Conservation (phyloP, 2,888 invertebrate species). For the Diogma glabrata region DNA sequence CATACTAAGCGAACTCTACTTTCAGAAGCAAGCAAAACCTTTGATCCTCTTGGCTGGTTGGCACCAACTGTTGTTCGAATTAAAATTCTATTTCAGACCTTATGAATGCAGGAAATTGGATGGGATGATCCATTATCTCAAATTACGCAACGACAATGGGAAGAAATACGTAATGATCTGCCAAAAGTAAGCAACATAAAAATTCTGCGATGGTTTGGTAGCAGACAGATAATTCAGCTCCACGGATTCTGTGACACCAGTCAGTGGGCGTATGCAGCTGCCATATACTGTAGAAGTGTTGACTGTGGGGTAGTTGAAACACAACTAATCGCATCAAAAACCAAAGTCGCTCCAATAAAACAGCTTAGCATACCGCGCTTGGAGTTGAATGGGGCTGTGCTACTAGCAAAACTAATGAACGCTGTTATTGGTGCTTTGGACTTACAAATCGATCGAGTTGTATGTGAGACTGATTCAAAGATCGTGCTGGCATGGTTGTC, state of each 20-base stretch:
- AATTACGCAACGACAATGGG: too few relatives aligned
- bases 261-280: background rate
- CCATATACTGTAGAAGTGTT: background rate
- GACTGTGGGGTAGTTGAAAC: background rate
- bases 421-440: too few relatives aligned
- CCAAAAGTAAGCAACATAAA: background rate
- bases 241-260: background rate
- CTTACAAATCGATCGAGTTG: too few relatives aligned
- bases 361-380: too few relatives aligned
- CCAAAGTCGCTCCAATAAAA: too few relatives aligned
- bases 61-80: background rate
- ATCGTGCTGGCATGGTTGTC: too few relatives aligned
- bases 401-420: too few relatives aligned
- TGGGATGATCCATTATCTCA: background rate
- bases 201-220: background rate
- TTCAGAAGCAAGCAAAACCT: background rate
- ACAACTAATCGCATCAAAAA: background rate
- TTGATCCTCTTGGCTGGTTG: background rate
- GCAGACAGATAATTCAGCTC: background rate
- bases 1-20: background rate
- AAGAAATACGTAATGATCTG: background rate
- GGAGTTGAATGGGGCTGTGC: too few relatives aligned
- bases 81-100: too few relatives aligned
- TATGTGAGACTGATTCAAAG: too few relatives aligned
- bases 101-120: background rate